phyloP scores from a whole-genome alignment of 1,140 invertebrate genomes.

The Ruditapes philippinarum region DNA sequence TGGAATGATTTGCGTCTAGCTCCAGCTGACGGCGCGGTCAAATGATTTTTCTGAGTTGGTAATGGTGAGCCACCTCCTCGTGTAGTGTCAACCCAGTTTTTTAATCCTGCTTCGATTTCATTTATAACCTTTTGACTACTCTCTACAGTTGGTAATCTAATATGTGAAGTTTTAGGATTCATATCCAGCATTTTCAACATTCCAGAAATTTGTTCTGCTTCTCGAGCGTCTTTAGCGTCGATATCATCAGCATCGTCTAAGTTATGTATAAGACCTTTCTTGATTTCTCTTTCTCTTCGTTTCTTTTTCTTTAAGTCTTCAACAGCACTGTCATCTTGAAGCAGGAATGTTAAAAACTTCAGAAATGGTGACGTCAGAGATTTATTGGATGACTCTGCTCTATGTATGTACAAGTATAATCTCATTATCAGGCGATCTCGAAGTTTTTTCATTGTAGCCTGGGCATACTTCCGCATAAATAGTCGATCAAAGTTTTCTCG shows the following conservation, averaged over 20 bases:
- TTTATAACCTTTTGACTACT: constrained; percentile 58
- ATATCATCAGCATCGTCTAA: not conserved
- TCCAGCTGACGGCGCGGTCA: not conserved
- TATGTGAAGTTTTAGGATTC: not conserved
- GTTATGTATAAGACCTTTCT: constrained; percentile 9
- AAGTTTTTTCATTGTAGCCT: constrained; percentile 13
- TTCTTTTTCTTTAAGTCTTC: constrained; percentile 42
- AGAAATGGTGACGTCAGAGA: constrained; percentile 44
- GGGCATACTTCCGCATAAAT: constrained; percentile 43
- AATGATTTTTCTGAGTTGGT: not conserved
- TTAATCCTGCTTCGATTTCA: constrained; percentile 59
- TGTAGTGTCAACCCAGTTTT: constrained; percentile 47
- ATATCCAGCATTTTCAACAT: constrained; percentile 45
- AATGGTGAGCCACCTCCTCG: not conserved
- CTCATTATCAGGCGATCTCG: constrained; percentile 47
- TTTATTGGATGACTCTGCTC: not conserved
- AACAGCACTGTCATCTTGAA: constrained; percentile 58
- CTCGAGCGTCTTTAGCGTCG: not conserved
- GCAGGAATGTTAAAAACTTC: constrained; percentile 38
- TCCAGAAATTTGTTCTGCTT: not conserved
- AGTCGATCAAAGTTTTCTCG: constrained; percentile 49
- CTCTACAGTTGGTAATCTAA: constrained; percentile 32
- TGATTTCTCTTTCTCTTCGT: constrained; percentile 38
- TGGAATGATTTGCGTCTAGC: constrained; percentile 15
- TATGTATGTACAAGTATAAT: constrained; percentile 58